Conservation (phyloP, 35 echinoderm and acorn worm species). For the Acanthaster planci region DNA sequence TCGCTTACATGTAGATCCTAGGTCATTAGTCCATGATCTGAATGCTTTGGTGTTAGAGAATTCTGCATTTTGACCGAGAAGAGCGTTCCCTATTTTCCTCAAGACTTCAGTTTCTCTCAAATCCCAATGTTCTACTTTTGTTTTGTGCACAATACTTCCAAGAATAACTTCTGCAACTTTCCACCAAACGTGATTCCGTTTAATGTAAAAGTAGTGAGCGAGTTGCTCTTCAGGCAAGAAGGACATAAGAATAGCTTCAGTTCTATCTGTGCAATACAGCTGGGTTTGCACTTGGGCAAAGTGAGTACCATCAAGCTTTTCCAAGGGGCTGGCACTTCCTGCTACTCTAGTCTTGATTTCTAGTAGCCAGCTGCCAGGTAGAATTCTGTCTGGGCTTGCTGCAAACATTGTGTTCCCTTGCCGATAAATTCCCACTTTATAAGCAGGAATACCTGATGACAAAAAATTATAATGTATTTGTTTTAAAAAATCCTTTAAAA, state of each 20-base stretch:
- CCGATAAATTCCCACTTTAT: background rate
- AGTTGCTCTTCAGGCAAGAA: no score
- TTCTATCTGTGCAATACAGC: no score
- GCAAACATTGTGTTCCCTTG: background rate
- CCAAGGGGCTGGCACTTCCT: background rate
- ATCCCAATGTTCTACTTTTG: background rate
- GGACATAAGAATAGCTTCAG: no score
- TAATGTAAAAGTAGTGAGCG: no score
- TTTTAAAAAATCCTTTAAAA: background rate
- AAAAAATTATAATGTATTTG: no score
- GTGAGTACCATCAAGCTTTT: background rate
- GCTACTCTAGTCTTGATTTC: background rate
- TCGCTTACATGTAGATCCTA: background rate
- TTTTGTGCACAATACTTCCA: background rate
- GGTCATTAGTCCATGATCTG: background rate
- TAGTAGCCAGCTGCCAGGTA: background rate
- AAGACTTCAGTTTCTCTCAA: background rate
- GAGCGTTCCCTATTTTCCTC: background rate
- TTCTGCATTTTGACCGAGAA: background rate
- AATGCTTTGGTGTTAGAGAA: background rate
- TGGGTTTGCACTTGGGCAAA: background rate
- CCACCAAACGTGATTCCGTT: no score
- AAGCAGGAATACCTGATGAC: background rate
- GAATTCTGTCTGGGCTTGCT: slow-evolving; percentile 1
- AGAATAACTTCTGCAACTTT: background rate